Evolutionary conservation across 1,140 invertebrate species (phyloP).

Genomic region (Cydia splendana): DNA sequence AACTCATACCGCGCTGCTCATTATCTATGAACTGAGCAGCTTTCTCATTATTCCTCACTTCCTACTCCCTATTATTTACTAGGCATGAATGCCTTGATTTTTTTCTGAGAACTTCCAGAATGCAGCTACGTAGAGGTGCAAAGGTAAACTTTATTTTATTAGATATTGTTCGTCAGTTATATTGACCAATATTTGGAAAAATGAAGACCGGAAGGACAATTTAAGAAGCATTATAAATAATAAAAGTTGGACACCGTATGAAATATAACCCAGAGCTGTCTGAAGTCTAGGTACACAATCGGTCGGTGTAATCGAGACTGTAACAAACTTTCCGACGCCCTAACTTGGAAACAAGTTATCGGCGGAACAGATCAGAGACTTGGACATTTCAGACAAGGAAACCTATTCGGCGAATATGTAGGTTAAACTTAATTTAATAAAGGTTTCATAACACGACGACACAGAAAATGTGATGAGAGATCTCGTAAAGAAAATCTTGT

Average conservation of each 20-base stretch:
- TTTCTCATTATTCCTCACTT: constrained; percentile 53
- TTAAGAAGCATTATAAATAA: too few relatives aligned
- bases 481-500: too few relatives aligned
- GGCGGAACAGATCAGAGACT: background rate
- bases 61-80: constrained; percentile 38
- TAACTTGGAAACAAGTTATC: constrained; percentile 1
- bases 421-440: background rate
- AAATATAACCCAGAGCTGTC: background rate
- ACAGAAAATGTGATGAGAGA: too few relatives aligned
- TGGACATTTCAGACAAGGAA: background rate
- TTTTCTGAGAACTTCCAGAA: background rate
- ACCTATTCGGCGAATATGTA: background rate
- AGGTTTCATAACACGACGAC: background rate
- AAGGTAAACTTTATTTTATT: background rate
- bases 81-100: constrained; percentile 13
- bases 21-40: constrained; percentile 68
- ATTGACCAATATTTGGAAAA: too few relatives aligned
- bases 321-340: background rate
- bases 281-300: background rate
- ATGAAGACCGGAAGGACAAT: too few relatives aligned
- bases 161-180: too few relatives aligned
- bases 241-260: background rate
- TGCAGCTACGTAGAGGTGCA: background rate
- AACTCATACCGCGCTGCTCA: constrained; percentile 59
- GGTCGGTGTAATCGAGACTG: background rate